Evolutionary conservation across 2,113 vertebrate genomes (phyloP).

Genomic region (Prinia subflava): DNA sequence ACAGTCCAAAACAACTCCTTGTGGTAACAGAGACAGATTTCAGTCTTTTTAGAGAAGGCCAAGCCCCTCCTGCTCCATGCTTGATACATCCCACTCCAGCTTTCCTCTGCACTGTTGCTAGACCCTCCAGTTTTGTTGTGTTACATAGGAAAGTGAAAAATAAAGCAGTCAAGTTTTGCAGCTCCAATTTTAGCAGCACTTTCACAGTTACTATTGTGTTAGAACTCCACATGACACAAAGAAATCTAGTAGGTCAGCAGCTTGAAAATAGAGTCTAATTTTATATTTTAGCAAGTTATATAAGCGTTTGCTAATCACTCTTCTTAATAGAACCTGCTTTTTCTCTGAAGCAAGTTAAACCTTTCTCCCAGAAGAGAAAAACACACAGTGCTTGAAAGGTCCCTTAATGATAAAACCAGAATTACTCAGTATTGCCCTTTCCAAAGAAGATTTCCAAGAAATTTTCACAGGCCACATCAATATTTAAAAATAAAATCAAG

Average conservation of each 20-base stretch:
- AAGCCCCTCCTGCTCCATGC: neutral
- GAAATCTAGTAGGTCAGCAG: slow-evolving; percentile 65
- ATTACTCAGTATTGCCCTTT: slow-evolving; percentile 42
- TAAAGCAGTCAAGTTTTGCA: slow-evolving; percentile 42
- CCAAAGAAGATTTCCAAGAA: slow-evolving; percentile 58
- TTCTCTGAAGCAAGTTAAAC: neutral
- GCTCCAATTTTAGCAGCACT: slow-evolving; percentile 65
- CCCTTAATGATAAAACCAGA: slow-evolving; percentile 51
- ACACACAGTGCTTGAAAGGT: slow-evolving; percentile 16
- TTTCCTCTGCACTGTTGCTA: neutral
- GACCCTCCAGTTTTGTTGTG: neutral
- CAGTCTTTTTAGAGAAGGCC: neutral
- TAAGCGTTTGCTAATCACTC: slow-evolving; percentile 61
- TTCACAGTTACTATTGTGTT: slow-evolving; percentile 64
- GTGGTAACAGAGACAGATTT: neutral
- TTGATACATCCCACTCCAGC: neutral
- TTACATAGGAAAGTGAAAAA: slow-evolving; percentile 38
- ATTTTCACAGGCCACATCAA: slow-evolving; percentile 25
- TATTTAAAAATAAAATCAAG: slow-evolving; percentile 57
- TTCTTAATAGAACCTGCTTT: neutral
- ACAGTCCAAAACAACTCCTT: neutral
- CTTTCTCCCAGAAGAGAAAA: neutral
- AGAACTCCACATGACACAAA: slow-evolving; percentile 62
- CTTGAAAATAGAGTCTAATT: slow-evolving; percentile 70
- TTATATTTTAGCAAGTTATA: slow-evolving; percentile 59